A percentile compares a stretch with the other conserved stretches of the same genome.
phyloP scores from a whole-genome alignment of 2,888 invertebrate species.

The Chorisops tibialis region DNA sequence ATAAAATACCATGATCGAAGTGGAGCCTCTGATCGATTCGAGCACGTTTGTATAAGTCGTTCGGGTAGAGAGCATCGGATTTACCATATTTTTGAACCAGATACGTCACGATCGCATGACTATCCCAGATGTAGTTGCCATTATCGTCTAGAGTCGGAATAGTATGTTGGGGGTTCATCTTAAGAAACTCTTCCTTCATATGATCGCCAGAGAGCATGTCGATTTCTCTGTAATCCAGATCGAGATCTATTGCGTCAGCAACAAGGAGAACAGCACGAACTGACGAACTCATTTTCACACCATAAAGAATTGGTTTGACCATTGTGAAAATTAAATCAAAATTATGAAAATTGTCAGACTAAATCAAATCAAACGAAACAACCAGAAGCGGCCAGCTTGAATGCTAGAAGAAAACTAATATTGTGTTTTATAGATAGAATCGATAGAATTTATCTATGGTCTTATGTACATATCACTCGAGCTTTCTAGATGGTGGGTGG shows the following conservation, averaged over 20 bases:
- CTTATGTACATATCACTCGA: too few relatives aligned
- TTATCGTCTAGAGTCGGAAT: constrained; percentile 41
- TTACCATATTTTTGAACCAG: constrained; percentile 45
- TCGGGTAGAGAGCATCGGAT: constrained; percentile 44
- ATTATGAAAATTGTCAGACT: too few relatives aligned
- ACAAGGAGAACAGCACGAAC: constrained; percentile 41
- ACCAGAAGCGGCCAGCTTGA: too few relatives aligned
- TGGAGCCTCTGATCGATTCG: constrained; percentile 48
- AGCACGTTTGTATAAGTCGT: constrained; percentile 44
- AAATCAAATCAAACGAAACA: too few relatives aligned
- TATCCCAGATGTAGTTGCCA: constrained; percentile 40
- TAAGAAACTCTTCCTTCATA: constrained; percentile 19
- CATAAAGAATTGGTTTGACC: constrained; percentile 42
- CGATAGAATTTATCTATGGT: too few relatives aligned
- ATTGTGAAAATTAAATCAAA: too few relatives aligned
- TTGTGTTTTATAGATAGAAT: too few relatives aligned
- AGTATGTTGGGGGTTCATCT: constrained; percentile 58
- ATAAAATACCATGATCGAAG: constrained; percentile 47
- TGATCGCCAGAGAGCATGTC: constrained; percentile 39
- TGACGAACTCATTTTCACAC: constrained; percentile 40
- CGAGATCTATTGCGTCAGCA: constrained; percentile 40
- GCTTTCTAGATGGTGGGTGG: too few relatives aligned
- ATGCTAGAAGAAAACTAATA: too few relatives aligned
- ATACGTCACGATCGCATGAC: constrained; percentile 47
- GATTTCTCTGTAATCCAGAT: constrained; percentile 34